Evolutionary conservation across 1,140 invertebrate genomes (phyloP).

Genomic region (Chrysomallon squamiferum): DNA sequence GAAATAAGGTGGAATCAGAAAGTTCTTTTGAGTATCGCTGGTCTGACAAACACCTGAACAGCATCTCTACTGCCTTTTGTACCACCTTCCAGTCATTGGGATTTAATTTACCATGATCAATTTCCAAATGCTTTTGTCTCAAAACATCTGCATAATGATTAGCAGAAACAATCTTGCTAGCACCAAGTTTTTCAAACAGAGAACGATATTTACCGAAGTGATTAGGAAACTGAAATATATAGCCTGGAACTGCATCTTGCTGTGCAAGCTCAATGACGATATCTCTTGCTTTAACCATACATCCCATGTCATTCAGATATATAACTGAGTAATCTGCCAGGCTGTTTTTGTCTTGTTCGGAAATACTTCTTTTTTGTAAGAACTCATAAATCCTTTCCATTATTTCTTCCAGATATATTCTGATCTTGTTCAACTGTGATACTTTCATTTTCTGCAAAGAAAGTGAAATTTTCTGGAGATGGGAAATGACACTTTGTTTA

Average conservation of each 20-base stretch:
- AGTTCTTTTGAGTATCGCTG: background rate
- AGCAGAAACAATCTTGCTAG: conserved; percentile 14
- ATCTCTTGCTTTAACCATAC: conserved; percentile 28
- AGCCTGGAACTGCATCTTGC: conserved; percentile 29
- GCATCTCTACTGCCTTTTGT: conserved; percentile 27
- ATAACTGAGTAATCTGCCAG: conserved; percentile 16
- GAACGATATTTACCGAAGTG: conserved; percentile 29
- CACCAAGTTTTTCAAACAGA: conserved; percentile 40
- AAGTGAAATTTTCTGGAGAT: no score
- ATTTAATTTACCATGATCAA: conserved; percentile 26
- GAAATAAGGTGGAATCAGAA: conserved; percentile 19
- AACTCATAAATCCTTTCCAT: conserved; percentile 24
- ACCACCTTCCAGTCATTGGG: conserved; percentile 31
- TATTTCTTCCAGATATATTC: background rate
- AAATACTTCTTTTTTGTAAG: background rate
- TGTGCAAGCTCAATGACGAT: conserved; percentile 30
- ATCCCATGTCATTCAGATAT: conserved; percentile 14
- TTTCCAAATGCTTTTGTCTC: conserved; percentile 4
- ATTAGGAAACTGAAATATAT: conserved; percentile 29
- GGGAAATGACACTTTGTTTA: no score
- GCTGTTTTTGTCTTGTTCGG: background rate
- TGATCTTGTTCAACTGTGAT: background rate
- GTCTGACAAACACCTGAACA: conserved; percentile 15
- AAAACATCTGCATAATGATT: conserved; percentile 32
- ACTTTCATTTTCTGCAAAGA: background rate